Conservation (phyloP, 2,113 vertebrate species). For the Porphyrio hochstetteri region DNA sequence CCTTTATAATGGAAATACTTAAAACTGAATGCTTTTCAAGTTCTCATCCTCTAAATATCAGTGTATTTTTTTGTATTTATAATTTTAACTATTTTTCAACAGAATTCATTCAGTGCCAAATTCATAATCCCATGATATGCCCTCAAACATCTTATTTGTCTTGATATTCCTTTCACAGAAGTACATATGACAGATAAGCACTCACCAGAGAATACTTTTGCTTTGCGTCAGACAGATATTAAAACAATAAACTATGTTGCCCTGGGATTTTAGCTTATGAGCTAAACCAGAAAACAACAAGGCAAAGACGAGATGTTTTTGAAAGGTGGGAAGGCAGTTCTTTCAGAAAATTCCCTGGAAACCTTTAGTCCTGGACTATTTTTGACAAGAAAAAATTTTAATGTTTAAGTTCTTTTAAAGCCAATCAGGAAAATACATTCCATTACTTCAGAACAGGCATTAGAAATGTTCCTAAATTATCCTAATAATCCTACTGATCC, state of each 20-base stretch:
- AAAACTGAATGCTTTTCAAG: not conserved
- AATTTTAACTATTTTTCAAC: slow-evolving; percentile 7
- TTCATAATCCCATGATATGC: slow-evolving; percentile 44
- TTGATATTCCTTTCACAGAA: slow-evolving; percentile 80
- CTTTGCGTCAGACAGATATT: slow-evolving; percentile 82
- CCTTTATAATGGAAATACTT: not conserved
- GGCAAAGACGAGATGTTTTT: slow-evolving; percentile 75
- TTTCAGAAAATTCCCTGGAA: slow-evolving; percentile 62
- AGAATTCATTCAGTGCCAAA: slow-evolving; percentile 16
- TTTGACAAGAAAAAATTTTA: slow-evolving; percentile 50
- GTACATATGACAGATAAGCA: slow-evolving; percentile 80
- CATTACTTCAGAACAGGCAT: not conserved
- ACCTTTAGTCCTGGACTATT: slow-evolving; percentile 19
- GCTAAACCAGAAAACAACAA: slow-evolving; percentile 68
- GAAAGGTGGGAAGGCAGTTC: slow-evolving; percentile 68
- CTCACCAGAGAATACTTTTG: slow-evolving; percentile 73
- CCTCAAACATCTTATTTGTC: slow-evolving; percentile 77
- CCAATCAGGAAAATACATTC: not conserved
- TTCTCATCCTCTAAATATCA: slow-evolving; percentile 21
- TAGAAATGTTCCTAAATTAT: not conserved
- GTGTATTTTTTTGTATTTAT: not conserved
- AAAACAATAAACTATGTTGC: slow-evolving; percentile 83
- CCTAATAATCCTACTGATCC: not conserved
- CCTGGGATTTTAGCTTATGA: slow-evolving; percentile 69
- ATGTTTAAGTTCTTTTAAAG: slow-evolving; percentile 3